phyloP scores from a whole-genome alignment of 2,113 vertebrate species.

The Burhinus bistriatus region DNA sequence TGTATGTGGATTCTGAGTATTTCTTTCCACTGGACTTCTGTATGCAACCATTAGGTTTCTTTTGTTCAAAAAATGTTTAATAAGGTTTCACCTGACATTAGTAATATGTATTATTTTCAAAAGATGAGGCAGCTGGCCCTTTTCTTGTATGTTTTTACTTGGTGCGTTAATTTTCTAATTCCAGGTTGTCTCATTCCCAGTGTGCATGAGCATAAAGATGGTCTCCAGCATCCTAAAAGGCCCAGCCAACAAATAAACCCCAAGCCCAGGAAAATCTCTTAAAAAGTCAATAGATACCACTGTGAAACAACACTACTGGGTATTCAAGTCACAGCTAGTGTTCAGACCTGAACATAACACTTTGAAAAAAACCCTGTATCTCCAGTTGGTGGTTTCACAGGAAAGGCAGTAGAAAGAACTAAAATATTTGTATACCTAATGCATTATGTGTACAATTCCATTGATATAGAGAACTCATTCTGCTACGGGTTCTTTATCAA shows the following conservation, averaged over 20 bases:
- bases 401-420: background rate
- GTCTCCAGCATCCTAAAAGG: background rate
- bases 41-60: background rate
- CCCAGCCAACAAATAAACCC: background rate
- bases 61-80: background rate
- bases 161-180: background rate
- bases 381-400: background rate
- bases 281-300: accelerated
- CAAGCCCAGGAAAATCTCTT: background rate
- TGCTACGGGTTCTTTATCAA: background rate
- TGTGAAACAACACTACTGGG: background rate
- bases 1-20: background rate
- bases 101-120: background rate
- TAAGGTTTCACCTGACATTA: background rate
- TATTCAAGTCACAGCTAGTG: background rate
- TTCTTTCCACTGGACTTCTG: background rate
- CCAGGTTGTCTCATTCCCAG: background rate
- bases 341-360: background rate
- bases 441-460: background rate
- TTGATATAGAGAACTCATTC: background rate
- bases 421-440: background rate
- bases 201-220: background rate
- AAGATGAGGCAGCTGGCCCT: background rate
- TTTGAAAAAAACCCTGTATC: background rate
- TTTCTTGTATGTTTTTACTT: background rate